These are phyloP conservation scores for Coregonus sp. DNA, from an alignment of 2,797 vertebrate species.

Conservation along the genomic window DNA sequence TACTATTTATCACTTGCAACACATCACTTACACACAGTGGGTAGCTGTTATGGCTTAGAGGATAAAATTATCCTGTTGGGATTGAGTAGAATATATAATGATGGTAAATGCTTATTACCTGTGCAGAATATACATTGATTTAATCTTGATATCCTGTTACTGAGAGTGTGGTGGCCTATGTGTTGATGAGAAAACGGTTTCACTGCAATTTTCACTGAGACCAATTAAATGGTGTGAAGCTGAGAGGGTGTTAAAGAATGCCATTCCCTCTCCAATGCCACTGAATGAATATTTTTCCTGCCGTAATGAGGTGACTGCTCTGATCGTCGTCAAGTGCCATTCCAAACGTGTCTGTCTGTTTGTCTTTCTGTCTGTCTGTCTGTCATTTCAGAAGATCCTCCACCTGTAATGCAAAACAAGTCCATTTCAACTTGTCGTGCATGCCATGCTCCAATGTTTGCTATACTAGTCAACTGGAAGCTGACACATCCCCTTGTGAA, in stretches of 20 bases:
- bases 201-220: slow-evolving; percentile 49
- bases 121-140: slow-evolving; percentile 38
- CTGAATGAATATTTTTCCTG: slow-evolving; percentile 33
- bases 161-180: not conserved
- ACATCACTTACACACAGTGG: slow-evolving; percentile 34
- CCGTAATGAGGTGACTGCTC: slow-evolving; percentile 19
- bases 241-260: slow-evolving; percentile 42
- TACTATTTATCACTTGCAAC: slow-evolving; percentile 27
- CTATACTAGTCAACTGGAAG: slow-evolving; percentile 10
- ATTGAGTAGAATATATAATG: not conserved
- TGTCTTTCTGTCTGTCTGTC: not conserved
- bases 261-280: slow-evolving; percentile 30
- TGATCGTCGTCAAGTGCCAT: slow-evolving; percentile 24
- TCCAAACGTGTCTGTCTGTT: not conserved
- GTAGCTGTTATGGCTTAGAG: not conserved
- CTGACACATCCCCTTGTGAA: not conserved
- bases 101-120: slow-evolving; percentile 2
- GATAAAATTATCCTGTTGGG: not conserved
- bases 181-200: slow-evolving; percentile 22
- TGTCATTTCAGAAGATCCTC: not conserved
- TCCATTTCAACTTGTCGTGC: slow-evolving; percentile 25
- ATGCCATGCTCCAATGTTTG: slow-evolving; percentile 8
- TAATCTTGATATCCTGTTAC: slow-evolving; percentile 18
- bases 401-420: slow-evolving; percentile 26
- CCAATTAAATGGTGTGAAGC: slow-evolving; percentile 69